A percentile compares a stretch with the other conserved stretches of the same genome.
phyloP scores from a whole-genome alignment of 2,888 invertebrate genomes.

The Pterobdella sp. region DNA sequence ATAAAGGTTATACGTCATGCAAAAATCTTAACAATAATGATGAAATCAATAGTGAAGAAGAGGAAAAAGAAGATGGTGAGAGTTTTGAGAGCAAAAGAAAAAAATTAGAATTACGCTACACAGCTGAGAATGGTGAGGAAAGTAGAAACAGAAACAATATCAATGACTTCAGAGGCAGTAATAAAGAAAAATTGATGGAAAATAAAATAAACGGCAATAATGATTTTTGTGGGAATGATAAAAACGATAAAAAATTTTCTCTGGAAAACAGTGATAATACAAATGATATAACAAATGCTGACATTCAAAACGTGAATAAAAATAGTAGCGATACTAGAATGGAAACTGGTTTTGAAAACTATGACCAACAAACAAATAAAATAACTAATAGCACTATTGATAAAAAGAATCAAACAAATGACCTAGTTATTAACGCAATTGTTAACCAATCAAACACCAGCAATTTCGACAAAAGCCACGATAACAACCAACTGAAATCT shows the following conservation, averaged over 20 bases:
- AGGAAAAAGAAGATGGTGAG: constrained; percentile 3
- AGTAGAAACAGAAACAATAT: background rate
- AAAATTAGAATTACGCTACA: no score
- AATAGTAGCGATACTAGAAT: no score
- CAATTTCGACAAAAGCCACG: background rate
- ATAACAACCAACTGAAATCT: no score
- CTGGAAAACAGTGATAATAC: no score
- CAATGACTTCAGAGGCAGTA: background rate
- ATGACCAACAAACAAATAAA: background rate
- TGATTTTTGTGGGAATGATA: background rate
- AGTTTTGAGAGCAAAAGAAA: no score
- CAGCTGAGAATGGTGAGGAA: background rate
- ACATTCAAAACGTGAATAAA: no score
- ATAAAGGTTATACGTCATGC: no score
- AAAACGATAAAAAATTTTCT: no score
- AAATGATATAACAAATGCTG: no score
- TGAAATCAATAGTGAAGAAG: background rate
- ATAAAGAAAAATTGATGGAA: background rate
- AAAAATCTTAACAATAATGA: background rate
- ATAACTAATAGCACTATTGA: background rate
- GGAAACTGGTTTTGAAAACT: no score
- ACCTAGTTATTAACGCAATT: no score
- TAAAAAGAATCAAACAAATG: no score
- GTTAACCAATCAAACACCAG: background rate
- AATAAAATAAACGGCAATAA: background rate